Base-by-base conservation (phyloP, 2,888 invertebrate genomes). In the Callyntrura sp. region DNA sequence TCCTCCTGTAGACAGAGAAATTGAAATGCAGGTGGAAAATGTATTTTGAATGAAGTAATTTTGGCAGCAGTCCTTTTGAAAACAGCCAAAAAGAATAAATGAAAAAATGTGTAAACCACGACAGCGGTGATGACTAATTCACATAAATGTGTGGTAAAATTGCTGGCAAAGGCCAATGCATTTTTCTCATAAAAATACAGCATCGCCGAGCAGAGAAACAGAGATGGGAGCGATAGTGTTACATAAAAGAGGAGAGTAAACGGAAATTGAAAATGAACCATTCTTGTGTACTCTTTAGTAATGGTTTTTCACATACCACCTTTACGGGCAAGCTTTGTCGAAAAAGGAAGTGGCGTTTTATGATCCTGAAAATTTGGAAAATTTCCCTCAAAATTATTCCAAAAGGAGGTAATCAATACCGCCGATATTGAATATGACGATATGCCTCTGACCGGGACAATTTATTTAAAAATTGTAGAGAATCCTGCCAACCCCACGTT, bases 81-180 rank as follows among this genome's bases (percentile, higher is more conserved):
- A 48, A 76, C 14, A 1, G 14, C 2, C 23, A 23, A 14, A 45
- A 51, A 51, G 23, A 51, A 51, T 23, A 35, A 48, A 23, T 8
- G n/a, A n/a, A 45, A 73, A 73, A 73, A 11, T 73, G 20, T 73
- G 73, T 73, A 73, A 11, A 35, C 68, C 73, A 11, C 43, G n/a
- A 35, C 76, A 12, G 25, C 76, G 51, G 76, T 14, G 76, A 76
- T 76, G 76, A 76, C 76, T 76, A 76, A 76, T 76, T 76, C 76
- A 20, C 43, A 4, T 23, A 76, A 76, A 76, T 76, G 48, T 48
- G 76, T 76, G 76, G 11, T 23, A 23, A 76, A 76, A 51, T 51
- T 51, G 76, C 76, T 76, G 51, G 76, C 76, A 76, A 48, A 23
- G 76, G 76, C 12, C 48, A 76, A 25, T 62, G 62, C 35, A 35